Conservation (phyloP, 1,140 invertebrate species). For the Drosophila erecta region DNA sequence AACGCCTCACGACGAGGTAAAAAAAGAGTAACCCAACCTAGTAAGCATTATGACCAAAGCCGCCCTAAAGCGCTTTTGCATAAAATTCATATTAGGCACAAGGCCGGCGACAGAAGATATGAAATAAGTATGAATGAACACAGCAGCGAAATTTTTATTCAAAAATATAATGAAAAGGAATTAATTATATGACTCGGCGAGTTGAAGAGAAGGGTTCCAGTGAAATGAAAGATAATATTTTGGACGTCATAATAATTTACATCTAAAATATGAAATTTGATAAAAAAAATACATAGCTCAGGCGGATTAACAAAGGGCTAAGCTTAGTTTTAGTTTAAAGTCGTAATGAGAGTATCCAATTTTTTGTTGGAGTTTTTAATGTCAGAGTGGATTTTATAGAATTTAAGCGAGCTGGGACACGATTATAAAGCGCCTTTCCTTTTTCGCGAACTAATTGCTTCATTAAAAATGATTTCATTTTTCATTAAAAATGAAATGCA, state of each 20-base stretch:
- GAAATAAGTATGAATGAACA: slow-evolving; percentile 55
- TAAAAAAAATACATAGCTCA: slow-evolving; percentile 2
- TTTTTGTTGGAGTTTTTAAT: not conserved
- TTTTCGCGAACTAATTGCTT: slow-evolving; percentile 31
- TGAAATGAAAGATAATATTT: slow-evolving; percentile 58
- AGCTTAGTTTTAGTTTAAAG: slow-evolving; percentile 60
- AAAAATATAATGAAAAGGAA: slow-evolving; percentile 74
- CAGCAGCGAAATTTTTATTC: slow-evolving; percentile 50
- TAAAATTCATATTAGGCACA: slow-evolving; percentile 80
- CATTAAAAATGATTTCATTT: slow-evolving; percentile 32
- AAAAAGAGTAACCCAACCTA: slow-evolving; percentile 37
- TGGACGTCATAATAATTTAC: slow-evolving; percentile 22
- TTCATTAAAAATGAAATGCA: slow-evolving; percentile 48
- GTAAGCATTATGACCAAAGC: slow-evolving; percentile 60
- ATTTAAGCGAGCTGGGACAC: slow-evolving; percentile 2
- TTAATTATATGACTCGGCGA: slow-evolving; percentile 68
- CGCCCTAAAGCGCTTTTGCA: slow-evolving; percentile 51
- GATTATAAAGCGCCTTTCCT: not conserved
- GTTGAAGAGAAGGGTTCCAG: slow-evolving; percentile 13
- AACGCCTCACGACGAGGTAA: slow-evolving; percentile 41
- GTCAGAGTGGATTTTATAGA: not conserved
- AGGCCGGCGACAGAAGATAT: slow-evolving; percentile 63
- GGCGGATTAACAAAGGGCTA: slow-evolving; percentile 9
- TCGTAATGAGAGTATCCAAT: slow-evolving; percentile 27
- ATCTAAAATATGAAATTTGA: slow-evolving; percentile 19